Conservation (phyloP, 2,113 vertebrate genomes). For the Pedionomus torquatus region DNA sequence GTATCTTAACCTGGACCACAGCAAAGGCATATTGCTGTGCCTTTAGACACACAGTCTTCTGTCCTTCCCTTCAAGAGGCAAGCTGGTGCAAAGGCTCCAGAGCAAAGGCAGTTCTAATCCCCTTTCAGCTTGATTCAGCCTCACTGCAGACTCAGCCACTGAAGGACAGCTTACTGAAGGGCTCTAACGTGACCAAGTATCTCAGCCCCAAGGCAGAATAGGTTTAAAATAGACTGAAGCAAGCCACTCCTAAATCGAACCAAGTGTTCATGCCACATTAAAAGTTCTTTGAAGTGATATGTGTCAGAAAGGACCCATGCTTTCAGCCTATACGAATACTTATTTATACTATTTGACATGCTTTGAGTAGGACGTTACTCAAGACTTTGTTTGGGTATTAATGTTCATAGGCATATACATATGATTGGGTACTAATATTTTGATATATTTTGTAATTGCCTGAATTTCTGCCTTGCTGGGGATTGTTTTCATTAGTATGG, state of each 20-base stretch:
- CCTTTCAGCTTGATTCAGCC: background rate
- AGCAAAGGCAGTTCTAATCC: background rate
- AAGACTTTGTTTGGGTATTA: background rate
- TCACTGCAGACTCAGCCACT: background rate
- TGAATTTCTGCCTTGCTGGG: background rate
- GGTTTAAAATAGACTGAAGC: constrained; percentile 1
- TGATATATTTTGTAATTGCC: background rate
- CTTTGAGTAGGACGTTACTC: background rate
- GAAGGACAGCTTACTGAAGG: background rate
- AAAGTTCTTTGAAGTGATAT: background rate
- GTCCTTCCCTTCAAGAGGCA: background rate
- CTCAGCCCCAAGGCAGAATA: background rate
- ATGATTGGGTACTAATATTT: background rate
- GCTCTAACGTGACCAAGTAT: background rate
- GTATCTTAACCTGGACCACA: background rate
- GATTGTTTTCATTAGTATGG: background rate
- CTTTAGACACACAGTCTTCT: background rate
- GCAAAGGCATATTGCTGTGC: background rate
- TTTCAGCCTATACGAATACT: background rate
- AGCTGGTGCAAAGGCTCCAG: background rate
- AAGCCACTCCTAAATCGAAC: background rate
- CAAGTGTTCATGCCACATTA: background rate
- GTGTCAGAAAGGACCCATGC: background rate
- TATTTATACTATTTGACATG: background rate
- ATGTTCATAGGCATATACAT: background rate